phyloP scores from a whole-genome alignment of 2,113 vertebrate genomes.

The Tupaia chinensis region DNA sequence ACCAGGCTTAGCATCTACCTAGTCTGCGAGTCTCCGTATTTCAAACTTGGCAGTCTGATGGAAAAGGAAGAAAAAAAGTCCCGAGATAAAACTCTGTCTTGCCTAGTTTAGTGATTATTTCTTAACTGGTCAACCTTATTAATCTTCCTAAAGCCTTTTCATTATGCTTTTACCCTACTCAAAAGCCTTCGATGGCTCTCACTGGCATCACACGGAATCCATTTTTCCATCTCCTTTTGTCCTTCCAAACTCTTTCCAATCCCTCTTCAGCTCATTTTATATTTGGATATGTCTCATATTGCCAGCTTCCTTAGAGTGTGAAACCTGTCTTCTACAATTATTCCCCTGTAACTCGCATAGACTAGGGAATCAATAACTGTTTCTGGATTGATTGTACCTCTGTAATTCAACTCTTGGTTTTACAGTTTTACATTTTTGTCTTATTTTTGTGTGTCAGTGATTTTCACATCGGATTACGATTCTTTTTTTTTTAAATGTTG shows the following conservation, averaged over 20 bases:
- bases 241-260: slow-evolving; percentile 31
- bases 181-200: slow-evolving; percentile 12
- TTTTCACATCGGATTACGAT: slow-evolving; percentile 20
- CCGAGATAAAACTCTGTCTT: not conserved
- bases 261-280: slow-evolving; percentile 39
- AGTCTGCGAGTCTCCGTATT: not conserved
- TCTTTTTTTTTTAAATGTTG: not conserved
- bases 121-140: slow-evolving; percentile 16
- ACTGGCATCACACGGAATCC: not conserved
- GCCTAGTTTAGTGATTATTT: slow-evolving; percentile 18
- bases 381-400: slow-evolving; percentile 2
- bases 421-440: slow-evolving; percentile 33
- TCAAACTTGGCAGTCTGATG: not conserved
- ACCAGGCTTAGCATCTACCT: not conserved
- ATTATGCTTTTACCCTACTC: slow-evolving; percentile 33
- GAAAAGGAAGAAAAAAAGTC: not conserved
- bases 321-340: not conserved
- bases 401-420: slow-evolving; percentile 41
- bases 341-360: not conserved
- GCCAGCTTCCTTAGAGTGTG: not conserved
- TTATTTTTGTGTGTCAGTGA: slow-evolving; percentile 10
- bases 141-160: slow-evolving; percentile 66
- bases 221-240: not conserved
- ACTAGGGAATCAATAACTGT: slow-evolving; percentile 38
- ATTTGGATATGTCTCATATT: not conserved